Evolutionary conservation across 1,140 invertebrate genomes (phyloP), one percentile per base, ranked within the genome.

Genomic region (Agrypnia vestita): DNA sequence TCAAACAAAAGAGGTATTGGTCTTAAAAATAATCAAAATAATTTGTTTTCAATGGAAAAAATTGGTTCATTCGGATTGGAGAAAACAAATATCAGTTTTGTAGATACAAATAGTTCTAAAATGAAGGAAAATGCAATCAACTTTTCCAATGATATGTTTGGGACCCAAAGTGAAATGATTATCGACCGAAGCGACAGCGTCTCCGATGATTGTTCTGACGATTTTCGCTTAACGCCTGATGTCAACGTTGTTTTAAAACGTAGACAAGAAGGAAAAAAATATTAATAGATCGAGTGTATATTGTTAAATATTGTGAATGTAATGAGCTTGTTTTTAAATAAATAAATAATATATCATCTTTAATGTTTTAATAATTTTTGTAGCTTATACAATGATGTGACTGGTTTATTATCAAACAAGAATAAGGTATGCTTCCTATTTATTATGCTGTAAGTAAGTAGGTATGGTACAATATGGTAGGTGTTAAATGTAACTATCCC

Each of bases 171-270:
- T 25, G 53, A 53, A 25, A 44, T 43, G n/a, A 25, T 21, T 53
- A 7, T n/a, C 10, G 47, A 73, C 12, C 17, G 25, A n/a, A 73
- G 17, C 17, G 55, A 76, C 17, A 21, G 49, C 12, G 17, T 17
- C 46, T 64, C 73, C 15, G 55, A 44, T 13, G 61, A 67, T 7
- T 17, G n/a, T 7, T n/a, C n/a, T n/a, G n/a, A n/a, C n/a, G 49
- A 51, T 55, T 43, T 78, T 71, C 61, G 62, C 69, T 78, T 78
- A 47, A 78, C 76, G 6, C 76, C 76, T 21, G 76, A 78, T 67
- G 61, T 67, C 13, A 67, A 71, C 55, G 21, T 76, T 62, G 64
- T 76, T 11, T 12, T 44, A 19, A 62, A 64, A 47, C 19, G 64
- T 21, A 47, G 75, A 21, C 15, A 76, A 25, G 49, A 35, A 56